phyloP scores from a whole-genome alignment of 2,888 invertebrate species.

The Hanleya hanleyi region DNA sequence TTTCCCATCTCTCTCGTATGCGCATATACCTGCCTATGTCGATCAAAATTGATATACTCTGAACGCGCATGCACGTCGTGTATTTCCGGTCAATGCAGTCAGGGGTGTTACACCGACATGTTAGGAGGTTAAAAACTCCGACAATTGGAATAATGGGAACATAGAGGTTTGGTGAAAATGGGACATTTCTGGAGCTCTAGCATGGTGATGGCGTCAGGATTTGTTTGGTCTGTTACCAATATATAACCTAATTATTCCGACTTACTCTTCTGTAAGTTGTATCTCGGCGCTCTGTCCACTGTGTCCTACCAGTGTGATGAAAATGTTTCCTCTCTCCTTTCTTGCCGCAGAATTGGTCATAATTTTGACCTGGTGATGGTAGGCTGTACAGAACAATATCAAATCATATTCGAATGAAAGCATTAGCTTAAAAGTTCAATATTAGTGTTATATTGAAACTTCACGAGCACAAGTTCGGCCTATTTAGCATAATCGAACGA shows the following conservation, averaged over 20 bases:
- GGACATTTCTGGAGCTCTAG: no score
- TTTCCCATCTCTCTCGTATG: no score
- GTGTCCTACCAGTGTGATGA: slow-evolving; percentile 42
- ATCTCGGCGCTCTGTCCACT: slow-evolving; percentile 44
- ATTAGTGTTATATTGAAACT: background rate
- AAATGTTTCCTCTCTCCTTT: slow-evolving; percentile 49
- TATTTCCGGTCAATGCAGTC: no score
- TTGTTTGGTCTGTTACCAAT: background rate
- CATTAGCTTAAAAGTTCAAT: background rate
- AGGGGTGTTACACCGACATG: no score
- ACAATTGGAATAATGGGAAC: no score
- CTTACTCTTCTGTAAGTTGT: slow-evolving; percentile 44
- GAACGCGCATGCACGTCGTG: no score
- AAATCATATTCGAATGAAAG: slow-evolving; percentile 9
- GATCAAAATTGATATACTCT: no score
- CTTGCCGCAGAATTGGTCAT: slow-evolving; percentile 76
- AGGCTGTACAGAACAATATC: slow-evolving; percentile 77
- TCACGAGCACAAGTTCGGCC: background rate
- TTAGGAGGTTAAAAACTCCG: no score
- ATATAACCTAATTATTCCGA: background rate
- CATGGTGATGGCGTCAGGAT: no score
- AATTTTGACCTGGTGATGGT: slow-evolving; percentile 85
- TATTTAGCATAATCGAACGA: background rate
- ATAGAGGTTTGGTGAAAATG: no score
- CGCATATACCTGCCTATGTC: no score